These are phyloP conservation scores for Thaumatotibia leucotreta DNA, from an alignment of 1,140 invertebrate genomes.

Conservation along the genomic window DNA sequence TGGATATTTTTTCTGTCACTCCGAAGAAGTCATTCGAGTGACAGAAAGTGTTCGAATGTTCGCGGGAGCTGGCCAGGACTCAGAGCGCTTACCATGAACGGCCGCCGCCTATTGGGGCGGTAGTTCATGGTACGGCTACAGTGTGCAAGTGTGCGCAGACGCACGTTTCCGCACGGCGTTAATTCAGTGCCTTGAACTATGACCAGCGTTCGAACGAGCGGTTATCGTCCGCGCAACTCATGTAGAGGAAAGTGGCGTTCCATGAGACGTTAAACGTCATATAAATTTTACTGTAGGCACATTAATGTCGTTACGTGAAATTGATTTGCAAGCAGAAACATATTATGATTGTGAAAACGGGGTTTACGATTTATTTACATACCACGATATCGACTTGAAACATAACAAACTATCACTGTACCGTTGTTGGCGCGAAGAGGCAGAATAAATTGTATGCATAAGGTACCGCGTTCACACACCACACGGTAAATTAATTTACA, in stretches of 20 bases:
- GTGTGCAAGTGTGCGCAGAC: no score
- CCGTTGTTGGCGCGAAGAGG: conserved; percentile 33
- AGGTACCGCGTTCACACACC: conserved; percentile 3
- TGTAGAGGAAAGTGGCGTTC: conserved; percentile 55
- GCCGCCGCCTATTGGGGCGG: no score
- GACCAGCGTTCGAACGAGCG: conserved; percentile 27
- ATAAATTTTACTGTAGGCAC: conserved; percentile 75
- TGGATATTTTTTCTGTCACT: no score
- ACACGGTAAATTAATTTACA: conserved; percentile 7
- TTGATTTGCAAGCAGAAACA: conserved; percentile 75
- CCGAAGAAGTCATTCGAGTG: no score
- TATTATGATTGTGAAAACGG: conserved; percentile 76
- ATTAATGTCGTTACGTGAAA: conserved; percentile 76
- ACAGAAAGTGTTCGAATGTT: no score
- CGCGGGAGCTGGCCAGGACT: no score
- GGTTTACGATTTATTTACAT: conserved; percentile 76
- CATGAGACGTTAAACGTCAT: conserved; percentile 68
- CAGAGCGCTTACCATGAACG: no score
- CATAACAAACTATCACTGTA: conserved; percentile 63
- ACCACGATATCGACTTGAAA: conserved; percentile 64
- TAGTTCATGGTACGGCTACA: no score
- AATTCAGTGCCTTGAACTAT: conserved; percentile 31
- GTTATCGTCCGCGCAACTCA: conserved; percentile 54
- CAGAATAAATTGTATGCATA: conserved; percentile 24
- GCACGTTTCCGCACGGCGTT: conserved; percentile 8